Conservation (phyloP, 92 coral and sea anemone species). For the Hydrozoanthus gracilis region DNA sequence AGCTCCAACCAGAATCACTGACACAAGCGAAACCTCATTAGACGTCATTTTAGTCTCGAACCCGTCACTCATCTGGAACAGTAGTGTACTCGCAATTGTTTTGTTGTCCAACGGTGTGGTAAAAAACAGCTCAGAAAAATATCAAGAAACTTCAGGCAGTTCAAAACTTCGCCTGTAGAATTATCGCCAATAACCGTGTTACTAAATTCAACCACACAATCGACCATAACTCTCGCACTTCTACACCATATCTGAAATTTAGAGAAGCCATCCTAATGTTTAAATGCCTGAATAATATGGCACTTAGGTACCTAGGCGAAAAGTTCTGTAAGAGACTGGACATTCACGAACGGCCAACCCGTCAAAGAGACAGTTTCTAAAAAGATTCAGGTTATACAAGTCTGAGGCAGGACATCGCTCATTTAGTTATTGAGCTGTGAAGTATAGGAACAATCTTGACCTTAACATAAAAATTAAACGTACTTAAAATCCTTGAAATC, state of each 20-base stretch:
- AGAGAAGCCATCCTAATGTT: conserved; percentile 31
- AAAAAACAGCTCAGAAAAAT: conserved; percentile 25
- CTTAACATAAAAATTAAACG: too few species aligned
- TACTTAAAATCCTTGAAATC: too few species aligned
- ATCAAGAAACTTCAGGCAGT: conserved; percentile 9
- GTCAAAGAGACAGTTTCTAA: too few species aligned
- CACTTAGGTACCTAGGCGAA: not conserved
- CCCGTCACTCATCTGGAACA: conserved; percentile 12
- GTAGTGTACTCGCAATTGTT: not conserved
- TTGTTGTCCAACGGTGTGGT: conserved; percentile 21
- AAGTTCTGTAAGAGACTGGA: too few species aligned
- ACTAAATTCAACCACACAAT: conserved; percentile 37
- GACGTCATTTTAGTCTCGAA: conserved; percentile 49
- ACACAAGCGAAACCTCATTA: conserved; percentile 27
- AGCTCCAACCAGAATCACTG: conserved; percentile 47
- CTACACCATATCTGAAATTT: conserved; percentile 11
- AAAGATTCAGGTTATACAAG: too few species aligned
- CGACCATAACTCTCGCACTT: not conserved
- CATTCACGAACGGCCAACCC: too few species aligned
- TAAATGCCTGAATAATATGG: conserved; percentile 30
- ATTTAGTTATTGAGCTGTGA: too few species aligned
- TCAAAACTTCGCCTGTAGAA: conserved; percentile 11
- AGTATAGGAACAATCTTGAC: too few species aligned
- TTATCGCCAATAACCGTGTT: conserved; percentile 17
- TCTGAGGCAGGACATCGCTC: too few species aligned